phyloP scores from a whole-genome alignment of 2,888 invertebrate species.

The Agrochola circellaris region DNA sequence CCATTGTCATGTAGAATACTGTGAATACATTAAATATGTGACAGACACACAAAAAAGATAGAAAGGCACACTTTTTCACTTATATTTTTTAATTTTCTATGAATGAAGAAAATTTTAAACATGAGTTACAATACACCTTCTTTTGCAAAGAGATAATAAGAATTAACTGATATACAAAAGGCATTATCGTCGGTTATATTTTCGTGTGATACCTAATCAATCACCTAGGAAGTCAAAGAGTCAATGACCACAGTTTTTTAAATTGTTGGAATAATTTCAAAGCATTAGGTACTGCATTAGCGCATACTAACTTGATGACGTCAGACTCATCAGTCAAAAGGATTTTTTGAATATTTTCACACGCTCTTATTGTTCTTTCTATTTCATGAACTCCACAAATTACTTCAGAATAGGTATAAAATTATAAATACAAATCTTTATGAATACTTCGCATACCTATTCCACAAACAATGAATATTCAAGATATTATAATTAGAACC shows the following conservation, averaged over 20 bases:
- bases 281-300: constrained; percentile 3
- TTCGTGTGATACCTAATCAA: not conserved
- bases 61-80: constrained; percentile 14
- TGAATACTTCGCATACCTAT: constrained; percentile 40
- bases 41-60: constrained; percentile 26
- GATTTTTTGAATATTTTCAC: constrained; percentile 54
- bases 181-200: not conserved
- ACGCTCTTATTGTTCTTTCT: constrained; percentile 51
- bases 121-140: too few species aligned
- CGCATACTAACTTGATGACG: constrained; percentile 26
- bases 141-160: not conserved
- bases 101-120: constrained; percentile 1
- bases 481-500: constrained; percentile 51
- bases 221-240: constrained; percentile 10
- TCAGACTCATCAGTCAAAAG: constrained; percentile 30
- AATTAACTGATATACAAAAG: not conserved
- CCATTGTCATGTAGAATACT: constrained; percentile 46
- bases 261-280: constrained; percentile 19
- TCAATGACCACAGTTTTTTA: constrained; percentile 20
- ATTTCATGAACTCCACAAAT: constrained; percentile 23
- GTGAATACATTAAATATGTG: constrained; percentile 46
- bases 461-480: constrained; percentile 54
- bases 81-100: constrained; percentile 16
- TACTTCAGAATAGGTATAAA: constrained; percentile 7
- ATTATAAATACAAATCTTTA: constrained; percentile 19